Evolutionary conservation across 2,797 vertebrate genomes (phyloP), one percentile per base, ranked within the genome.

Genomic region (Phalloptychus januarius): DNA sequence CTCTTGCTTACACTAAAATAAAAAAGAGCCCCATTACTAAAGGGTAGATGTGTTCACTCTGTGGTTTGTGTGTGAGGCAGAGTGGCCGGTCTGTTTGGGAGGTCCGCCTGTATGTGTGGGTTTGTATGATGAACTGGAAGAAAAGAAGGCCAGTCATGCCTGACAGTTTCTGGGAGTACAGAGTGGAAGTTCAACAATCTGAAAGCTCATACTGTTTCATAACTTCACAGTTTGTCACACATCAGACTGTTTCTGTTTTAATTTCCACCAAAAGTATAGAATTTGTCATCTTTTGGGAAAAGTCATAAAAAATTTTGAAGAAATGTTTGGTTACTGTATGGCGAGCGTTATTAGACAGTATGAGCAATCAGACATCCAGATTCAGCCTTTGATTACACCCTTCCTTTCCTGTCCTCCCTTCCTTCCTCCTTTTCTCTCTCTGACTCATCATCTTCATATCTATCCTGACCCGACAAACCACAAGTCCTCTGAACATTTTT

Each of bases 371-470:
- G 84, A 75, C 56, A 71, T 18, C 52, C 38, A 81, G 81, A 87
- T 89, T 79, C 71, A 74, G 48, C 78, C 71, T 78, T 81, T 79
- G 76, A 86, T 81, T 72, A 75, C 77, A 52, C 78, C 87, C 89
- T 87, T 87, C 86, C 82, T 86, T 80, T 80, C 84, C 78, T 89
- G 31, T 80, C n/a, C 82, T 70, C 40, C 67, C 42, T 70, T 69
- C 61, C 87, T 58, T 84, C 78, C 81, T 82, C 78, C 80, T 82
- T 88, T 84, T 85, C 67, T 90, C 81, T 89, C 76, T 76, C 72
- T 54, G 80, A 91, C 83, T 83, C 87, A 82, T 89, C 86, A 88
- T 90, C 86, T 69, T 85, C 86, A 83, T 76, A 85, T 86, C 87
- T 91, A 12, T 80, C 76, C 76, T 81, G 50, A 86, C 82, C 75